Percentiles rank a stretch among this genome's conserved stretches.
phyloP scores from a whole-genome alignment of 2,113 vertebrate genomes.

The Corythoichthys intestinalis region DNA sequence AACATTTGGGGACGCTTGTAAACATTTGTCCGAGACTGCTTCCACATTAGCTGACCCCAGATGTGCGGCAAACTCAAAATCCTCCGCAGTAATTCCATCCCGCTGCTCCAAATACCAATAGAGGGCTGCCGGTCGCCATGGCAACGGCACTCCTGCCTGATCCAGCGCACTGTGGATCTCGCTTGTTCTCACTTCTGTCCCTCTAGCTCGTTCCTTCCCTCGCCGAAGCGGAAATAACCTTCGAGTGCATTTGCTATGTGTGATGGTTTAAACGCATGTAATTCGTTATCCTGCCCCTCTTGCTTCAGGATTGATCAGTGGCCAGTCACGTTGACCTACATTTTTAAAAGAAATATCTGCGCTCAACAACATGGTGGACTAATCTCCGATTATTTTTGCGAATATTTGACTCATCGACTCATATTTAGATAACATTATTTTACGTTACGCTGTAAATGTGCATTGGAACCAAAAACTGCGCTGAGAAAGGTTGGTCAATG shows the following conservation, averaged over 20 bases:
- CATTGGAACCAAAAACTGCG: no score
- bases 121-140: constrained; percentile 71
- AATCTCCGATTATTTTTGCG: no score
- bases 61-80: constrained; percentile 75
- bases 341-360: no score
- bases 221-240: constrained; percentile 27
- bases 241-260: constrained; percentile 18
- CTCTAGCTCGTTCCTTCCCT: constrained; percentile 17
- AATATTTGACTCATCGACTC: no score
- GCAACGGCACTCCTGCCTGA: constrained; percentile 76
- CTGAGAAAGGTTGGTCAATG: no score
- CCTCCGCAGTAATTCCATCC: constrained; percentile 74
- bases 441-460: no score
- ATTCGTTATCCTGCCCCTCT: background rate
- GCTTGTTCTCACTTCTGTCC: constrained; percentile 23
- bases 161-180: constrained; percentile 59
- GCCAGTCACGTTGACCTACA: no score
- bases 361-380: no score
- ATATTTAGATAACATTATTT: no score
- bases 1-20: no score
- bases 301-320: no score
- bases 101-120: constrained; percentile 77
- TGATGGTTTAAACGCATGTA: background rate
- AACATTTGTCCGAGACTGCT: constrained; percentile 8
- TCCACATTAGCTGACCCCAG: constrained; percentile 72